phyloP scores from a whole-genome alignment of 2,797 vertebrate genomes.

The Discoglossus pictus region DNA sequence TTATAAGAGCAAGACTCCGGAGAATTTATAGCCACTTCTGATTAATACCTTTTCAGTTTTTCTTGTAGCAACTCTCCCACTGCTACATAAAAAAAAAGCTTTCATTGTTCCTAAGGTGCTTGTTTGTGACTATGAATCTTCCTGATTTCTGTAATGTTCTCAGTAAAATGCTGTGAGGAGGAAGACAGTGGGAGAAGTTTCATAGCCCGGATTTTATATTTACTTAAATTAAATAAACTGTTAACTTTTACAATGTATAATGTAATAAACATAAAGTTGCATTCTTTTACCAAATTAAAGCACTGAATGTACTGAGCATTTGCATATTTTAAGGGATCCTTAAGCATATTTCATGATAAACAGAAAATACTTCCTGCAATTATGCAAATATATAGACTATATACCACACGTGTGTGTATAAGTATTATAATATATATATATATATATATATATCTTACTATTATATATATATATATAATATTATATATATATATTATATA shows the following conservation, averaged over 20 bases:
- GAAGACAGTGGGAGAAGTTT: slow-evolving; percentile 70
- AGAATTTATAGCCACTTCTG: slow-evolving; percentile 86
- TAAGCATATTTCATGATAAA: no score
- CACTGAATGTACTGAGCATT: no score
- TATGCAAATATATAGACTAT: slow-evolving; percentile 1
- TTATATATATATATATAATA: slow-evolving; percentile 1
- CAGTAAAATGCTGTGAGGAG: slow-evolving; percentile 73
- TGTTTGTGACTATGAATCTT: slow-evolving; percentile 79
- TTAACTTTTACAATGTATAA: no score
- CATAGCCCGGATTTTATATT: no score
- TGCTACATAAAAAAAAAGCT: slow-evolving; percentile 75
- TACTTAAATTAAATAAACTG: no score
- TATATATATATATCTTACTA: slow-evolving; percentile 4
- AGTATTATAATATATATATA: slow-evolving; percentile 52
- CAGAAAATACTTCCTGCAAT: slow-evolving; percentile 4
- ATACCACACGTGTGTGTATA: slow-evolving; percentile 14
- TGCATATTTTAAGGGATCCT: no score
- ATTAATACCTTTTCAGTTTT: slow-evolving; percentile 79
- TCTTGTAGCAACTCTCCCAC: slow-evolving; percentile 73
- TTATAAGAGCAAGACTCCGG: slow-evolving; percentile 82
- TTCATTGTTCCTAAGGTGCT: slow-evolving; percentile 78
- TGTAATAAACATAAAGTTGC: no score
- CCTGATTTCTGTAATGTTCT: slow-evolving; percentile 70
- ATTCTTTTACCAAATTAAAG: no score
- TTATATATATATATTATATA: neutral